Base-by-base conservation (phyloP, 2,797 vertebrate species). In the Morus bassanus region DNA sequence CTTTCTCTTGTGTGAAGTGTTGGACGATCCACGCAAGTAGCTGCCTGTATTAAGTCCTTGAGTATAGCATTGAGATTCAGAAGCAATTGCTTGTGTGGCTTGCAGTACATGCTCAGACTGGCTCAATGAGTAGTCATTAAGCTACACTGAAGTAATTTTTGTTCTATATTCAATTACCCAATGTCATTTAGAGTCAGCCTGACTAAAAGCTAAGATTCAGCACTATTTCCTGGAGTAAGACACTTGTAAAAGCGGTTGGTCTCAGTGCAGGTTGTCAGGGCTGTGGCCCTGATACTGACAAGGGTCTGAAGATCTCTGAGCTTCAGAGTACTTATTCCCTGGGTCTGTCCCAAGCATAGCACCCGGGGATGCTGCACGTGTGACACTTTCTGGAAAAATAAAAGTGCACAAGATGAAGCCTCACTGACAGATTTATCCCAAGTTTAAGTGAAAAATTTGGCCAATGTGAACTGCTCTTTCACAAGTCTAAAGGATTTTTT, bases 21-120 rank as follows among this genome's bases (percentile, higher is more conserved):
- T 31, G 45, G 16, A 25, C 8, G 3, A 19, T 8, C 27, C 61
- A 6, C 1, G 0, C 3, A 2, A 51, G 78, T 6, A 48, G 33
- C 67, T 37, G 80, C 56, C 56, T 39, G 25, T 1, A 4, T 30
- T 16, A 37, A 10, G 2, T 6, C 72, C 39, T 57, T 1, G 74
- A 30, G 64, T 9, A 4, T 3, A 24, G 30, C 18, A 3, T 0
- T 25, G 65, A 39, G 85, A 27, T 48, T 17, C 48, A 30, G 19
- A 28, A 53, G n/a, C n/a, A 39, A 6, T 28, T 48, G 64, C 79
- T 50, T 30, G 53, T 11, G 64, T 21, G 63, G 69, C 76, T 67
- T 4, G 0, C 50, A 11, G 28, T 30, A 6, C 2, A 0, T 68
- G 88, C 74, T 35, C 25, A 25, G 72, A 3, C 31, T 39, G 46